Percentiles rank a stretch among this genome's conserved stretches.
Conservation (phyloP, 2,888 invertebrate genomes). For the Nezara viridula region DNA sequence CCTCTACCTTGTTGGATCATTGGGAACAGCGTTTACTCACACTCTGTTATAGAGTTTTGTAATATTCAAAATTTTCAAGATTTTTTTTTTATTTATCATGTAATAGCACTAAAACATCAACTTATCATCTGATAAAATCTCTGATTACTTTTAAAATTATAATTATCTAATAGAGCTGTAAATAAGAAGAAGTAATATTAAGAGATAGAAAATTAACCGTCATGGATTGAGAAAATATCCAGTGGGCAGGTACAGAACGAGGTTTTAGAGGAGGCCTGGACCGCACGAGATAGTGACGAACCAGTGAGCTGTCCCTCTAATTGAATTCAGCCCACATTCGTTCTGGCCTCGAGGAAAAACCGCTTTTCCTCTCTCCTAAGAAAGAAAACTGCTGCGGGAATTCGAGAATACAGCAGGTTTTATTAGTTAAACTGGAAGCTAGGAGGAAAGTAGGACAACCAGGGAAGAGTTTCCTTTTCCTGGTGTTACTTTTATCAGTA, state of each 20-base stretch:
- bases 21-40: too few species aligned
- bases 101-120: too few species aligned
- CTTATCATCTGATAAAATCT: too few species aligned
- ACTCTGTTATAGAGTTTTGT: too few species aligned
- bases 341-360: neutral
- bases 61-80: too few species aligned
- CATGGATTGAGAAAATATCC: neutral
- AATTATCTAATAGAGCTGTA: neutral
- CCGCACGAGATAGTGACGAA: neutral
- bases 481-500: neutral
- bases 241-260: neutral
- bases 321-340: conserved; percentile 16
- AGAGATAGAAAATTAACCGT: neutral
- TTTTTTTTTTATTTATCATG: too few species aligned
- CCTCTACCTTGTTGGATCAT: too few species aligned
- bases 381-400: neutral
- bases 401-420: neutral
- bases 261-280: conserved; percentile 12
- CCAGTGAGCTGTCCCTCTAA: conserved; percentile 17
- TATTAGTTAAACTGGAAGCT: neutral
- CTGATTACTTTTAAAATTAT: too few species aligned
- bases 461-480: neutral
- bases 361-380: neutral
- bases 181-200: neutral
- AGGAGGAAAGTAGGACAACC: neutral